Conservation (phyloP, 2,888 invertebrate genomes). For the Microdon myrmicae region DNA sequence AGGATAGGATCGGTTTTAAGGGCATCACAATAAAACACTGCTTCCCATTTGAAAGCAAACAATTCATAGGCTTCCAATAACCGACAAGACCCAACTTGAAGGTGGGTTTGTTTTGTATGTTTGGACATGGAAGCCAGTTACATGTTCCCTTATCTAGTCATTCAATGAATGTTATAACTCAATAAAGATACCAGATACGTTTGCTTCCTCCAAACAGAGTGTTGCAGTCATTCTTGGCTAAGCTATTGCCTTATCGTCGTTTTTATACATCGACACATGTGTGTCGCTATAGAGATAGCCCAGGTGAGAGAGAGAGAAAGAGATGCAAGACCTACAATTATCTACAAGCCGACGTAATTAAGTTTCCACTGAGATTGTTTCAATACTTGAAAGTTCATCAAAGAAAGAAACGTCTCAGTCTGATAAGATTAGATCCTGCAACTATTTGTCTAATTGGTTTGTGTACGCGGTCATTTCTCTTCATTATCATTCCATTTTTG, state of each 20-base stretch:
- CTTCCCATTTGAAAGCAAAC: constrained; percentile 32
- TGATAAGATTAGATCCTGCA: constrained; percentile 39
- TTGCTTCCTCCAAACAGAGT: not conserved
- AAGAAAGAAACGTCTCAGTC: constrained; percentile 4
- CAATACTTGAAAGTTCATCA: constrained; percentile 28
- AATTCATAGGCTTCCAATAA: constrained; percentile 16
- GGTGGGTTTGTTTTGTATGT: constrained; percentile 31
- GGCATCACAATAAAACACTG: no score
- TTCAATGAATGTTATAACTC: constrained; percentile 50
- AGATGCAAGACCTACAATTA: constrained; percentile 17
- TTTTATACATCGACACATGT: constrained; percentile 22
- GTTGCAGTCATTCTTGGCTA: constrained; percentile 34
- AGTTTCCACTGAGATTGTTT: constrained; percentile 23
- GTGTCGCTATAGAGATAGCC: constrained; percentile 15
- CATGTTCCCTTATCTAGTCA: constrained; percentile 39
- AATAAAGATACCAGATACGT: constrained; percentile 43
- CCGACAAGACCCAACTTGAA: constrained; percentile 13
- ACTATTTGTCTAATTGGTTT: constrained; percentile 48
- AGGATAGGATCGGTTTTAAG: no score
- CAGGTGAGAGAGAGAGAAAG: not conserved
- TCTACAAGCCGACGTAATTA: constrained; percentile 37
- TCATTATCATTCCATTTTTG: no score
- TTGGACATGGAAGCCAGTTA: constrained; percentile 48
- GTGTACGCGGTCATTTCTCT: no score
- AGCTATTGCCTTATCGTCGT: constrained; percentile 34